These are phyloP conservation scores for Hippoglossus hippoglossus DNA, from an alignment of 2,797 vertebrate species.

Conservation along the genomic window DNA sequence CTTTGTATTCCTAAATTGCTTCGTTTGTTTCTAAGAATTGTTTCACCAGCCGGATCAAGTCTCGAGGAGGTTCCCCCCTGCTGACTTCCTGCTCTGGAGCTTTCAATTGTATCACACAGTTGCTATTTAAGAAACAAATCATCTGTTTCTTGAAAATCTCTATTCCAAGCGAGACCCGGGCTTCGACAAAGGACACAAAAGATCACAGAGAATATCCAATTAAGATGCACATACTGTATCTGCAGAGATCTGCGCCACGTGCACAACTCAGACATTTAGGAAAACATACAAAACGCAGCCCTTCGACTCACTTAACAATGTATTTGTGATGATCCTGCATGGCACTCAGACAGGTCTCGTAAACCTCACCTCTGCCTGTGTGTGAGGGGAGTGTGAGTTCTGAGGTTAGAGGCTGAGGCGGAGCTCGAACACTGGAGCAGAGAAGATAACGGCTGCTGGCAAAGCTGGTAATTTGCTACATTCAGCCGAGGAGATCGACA, in stretches of 20 bases:
- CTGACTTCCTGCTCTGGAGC: too few species aligned
- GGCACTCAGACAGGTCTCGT: not conserved
- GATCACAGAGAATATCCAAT: not conserved
- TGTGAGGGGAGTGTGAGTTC: not conserved
- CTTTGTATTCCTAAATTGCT: too few species aligned
- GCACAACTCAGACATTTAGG: not conserved
- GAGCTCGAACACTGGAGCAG: slow-evolving; percentile 7
- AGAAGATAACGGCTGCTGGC: slow-evolving; percentile 37
- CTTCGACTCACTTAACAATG: not conserved
- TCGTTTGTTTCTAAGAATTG: too few species aligned
- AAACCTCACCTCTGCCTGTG: not conserved
- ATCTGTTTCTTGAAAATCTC: not conserved
- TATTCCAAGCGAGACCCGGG: not conserved
- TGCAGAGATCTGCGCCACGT: not conserved
- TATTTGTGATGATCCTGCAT: slow-evolving; percentile 3
- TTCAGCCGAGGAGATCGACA: slow-evolving; percentile 48
- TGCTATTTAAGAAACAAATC: too few species aligned
- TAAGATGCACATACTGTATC: not conserved
- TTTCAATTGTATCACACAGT: too few species aligned
- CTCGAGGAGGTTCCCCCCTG: too few species aligned
- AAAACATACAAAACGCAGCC: not conserved
- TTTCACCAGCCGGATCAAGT: too few species aligned
- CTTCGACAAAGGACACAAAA: not conserved
- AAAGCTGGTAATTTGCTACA: slow-evolving; percentile 58
- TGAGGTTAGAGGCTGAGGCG: slow-evolving; percentile 4